Evolutionary conservation across 1,140 invertebrate species (phyloP), one percentile per base, ranked within the genome.

Genomic region (Drosophila malerkotliana): DNA sequence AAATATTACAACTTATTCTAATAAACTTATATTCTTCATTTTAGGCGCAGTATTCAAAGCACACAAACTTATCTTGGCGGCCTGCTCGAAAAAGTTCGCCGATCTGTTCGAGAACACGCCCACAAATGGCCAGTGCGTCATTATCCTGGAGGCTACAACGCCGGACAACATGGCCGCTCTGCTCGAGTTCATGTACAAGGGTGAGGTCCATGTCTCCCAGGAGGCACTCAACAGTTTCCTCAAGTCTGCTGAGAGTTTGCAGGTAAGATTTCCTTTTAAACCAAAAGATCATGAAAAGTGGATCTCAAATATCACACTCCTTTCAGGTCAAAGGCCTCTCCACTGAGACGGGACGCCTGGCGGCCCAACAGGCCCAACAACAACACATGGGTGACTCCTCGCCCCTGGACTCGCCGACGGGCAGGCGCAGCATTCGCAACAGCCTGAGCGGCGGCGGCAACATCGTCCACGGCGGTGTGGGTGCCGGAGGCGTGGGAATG

Each of bases 51-150:
- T 96, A 79, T 97, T 98, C 92, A 96, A 97, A 92, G 97, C 97
- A 69, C 97, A 98, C 93, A 96, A 96, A 92, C 93, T 98, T 76
- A 98, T 98, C 67, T 93, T 98, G 91, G 97, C 97, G 79, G 97
- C 97, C 91, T 98, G 97, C 93, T 98, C 97, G 93, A 97, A 97
- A 92, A 97, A 98, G 92, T 97, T 98, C 92, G 97, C 97, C 90
- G 96, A 97, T 92, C 92, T 98, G 62, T 98, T 98, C 93, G 96
- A 98, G 93, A 95, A 95, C 63, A 97, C 97, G 83, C 97, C 97
- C 60, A 95, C 95, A 92, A 95, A 95, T 81, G 95, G 96, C 72
- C 94, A 95, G 80, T 94, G 96, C 80, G 95, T 97, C 81, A 96
- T 98, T 78, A 97, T 98, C 87, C 93, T 98, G 88, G 97, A 97